A percentile compares a stretch with the other conserved stretches of the same genome.
These are phyloP conservation scores for Xiphorhynchus elegans DNA, from an alignment of 2,113 vertebrate species.

Conservation along the genomic window DNA sequence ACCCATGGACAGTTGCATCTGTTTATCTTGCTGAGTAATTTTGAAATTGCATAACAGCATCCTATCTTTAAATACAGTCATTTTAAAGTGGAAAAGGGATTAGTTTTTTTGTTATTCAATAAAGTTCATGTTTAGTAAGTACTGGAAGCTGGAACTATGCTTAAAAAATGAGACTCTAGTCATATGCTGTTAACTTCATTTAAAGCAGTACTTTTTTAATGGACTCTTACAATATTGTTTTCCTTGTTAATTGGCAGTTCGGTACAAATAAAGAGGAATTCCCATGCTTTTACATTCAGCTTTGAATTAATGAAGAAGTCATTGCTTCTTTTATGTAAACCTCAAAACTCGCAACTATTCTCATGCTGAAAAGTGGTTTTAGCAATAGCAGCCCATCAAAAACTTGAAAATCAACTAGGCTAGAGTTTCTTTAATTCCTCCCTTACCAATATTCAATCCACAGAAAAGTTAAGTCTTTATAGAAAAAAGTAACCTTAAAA, in stretches of 20 bases:
- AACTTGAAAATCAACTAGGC: neutral
- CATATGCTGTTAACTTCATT: neutral
- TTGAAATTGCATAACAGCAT: neutral
- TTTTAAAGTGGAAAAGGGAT: neutral
- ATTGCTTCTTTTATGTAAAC: neutral
- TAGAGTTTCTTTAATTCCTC: neutral
- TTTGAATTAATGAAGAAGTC: neutral
- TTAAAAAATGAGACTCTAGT: neutral
- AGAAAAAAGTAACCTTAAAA: neutral
- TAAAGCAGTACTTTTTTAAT: neutral
- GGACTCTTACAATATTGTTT: neutral
- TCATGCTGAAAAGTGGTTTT: neutral
- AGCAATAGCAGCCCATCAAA: neutral
- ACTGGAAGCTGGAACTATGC: neutral
- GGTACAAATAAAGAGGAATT: neutral
- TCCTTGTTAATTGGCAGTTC: neutral
- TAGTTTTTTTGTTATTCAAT: neutral
- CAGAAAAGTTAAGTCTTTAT: neutral
- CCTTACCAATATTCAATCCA: neutral
- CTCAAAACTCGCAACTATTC: neutral
- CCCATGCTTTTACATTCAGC: neutral
- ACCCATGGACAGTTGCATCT: fast-evolving
- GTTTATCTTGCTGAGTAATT: neutral
- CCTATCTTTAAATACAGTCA: neutral
- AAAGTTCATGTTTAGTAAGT: neutral